Evolutionary conservation across 2,888 invertebrate species (phyloP), one percentile per base, ranked within the genome.

Genomic region (Lasioglossum zephyrum): DNA sequence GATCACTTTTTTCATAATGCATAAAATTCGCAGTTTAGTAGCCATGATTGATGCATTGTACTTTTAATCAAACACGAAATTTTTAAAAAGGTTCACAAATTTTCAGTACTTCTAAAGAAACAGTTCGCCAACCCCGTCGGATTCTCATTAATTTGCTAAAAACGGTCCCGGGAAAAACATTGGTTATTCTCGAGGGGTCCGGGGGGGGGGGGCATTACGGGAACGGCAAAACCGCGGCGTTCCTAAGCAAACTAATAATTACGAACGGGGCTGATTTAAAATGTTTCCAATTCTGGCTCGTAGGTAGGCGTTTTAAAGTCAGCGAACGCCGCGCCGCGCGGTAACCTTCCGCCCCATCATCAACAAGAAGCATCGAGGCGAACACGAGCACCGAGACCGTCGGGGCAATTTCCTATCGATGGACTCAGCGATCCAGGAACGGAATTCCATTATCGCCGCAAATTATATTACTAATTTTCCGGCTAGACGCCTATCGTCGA

Each of bases 371-470:
- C 60, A 75, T 63, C 82, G 57, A 36, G 57, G 18, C 69, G 44
- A 77, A 60, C 44, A 82, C 63, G 77, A 73, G 66, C 69, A 70
- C 1, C 72, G 36, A 39, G 47, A 83, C 22, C n/a, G 22, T 18
- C 82, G 53, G 63, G 75, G 63, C 57, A 57, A 83, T 69, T 84
- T 74, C 84, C 79, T 47, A 75, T 83, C 31, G 53, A 41, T n/a
- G 49, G 11, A 49, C 57, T 53, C 49, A 22, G 44, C 66, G 31
- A 80, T 77, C 75, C 72, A 49, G 57, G 72, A 73, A 86, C 66
- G 69, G 78, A 78, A 85, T 86, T 81, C 73, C 72, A 85, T 81
- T 85, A 86, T 85, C 85, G 44, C 41, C 3, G n/a, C 63, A 22
- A 66, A 73, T 77, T 77, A 81, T 77, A 81, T 85, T 86, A 81